Conservation (phyloP, 2,113 vertebrate genomes). For the Illadopsis cleaveri region DNA sequence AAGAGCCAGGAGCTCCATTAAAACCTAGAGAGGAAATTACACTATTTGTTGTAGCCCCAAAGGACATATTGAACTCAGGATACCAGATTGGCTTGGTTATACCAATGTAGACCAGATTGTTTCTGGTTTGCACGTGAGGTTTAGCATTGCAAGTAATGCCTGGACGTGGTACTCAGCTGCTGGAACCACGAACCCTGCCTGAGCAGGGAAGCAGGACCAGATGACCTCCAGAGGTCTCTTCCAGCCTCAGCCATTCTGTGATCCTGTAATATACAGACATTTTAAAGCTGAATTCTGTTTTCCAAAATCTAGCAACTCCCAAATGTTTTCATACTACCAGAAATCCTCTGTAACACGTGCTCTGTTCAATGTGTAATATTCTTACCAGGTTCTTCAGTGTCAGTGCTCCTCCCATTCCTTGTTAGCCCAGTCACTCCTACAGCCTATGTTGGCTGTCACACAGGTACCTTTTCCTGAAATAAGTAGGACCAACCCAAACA, state of each 20-base stretch:
- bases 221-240: not conserved
- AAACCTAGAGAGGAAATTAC: not conserved
- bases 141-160: not conserved
- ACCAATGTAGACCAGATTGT: not conserved
- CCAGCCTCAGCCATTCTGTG: not conserved
- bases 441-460: slow-evolving; percentile 88
- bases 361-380: slow-evolving; percentile 75
- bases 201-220: not conserved
- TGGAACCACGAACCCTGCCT: not conserved
- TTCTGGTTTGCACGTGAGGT: not conserved
- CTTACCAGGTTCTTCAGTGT: slow-evolving; percentile 86
- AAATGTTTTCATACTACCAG: not conserved
- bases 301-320: not conserved
- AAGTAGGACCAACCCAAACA: slow-evolving; percentile 72
- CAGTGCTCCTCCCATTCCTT: slow-evolving; percentile 86
- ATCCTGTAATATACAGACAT: not conserved
- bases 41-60: not conserved
- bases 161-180: not conserved
- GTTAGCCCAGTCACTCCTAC: slow-evolving; percentile 88
- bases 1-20: not conserved
- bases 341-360: not conserved
- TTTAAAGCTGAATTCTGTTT: not conserved
- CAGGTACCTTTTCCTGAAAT: slow-evolving; percentile 84
- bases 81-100: not conserved
- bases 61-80: not conserved